Evolutionary conservation across 2,888 invertebrate genomes (phyloP).

Genomic region (Tipula lateralis): DNA sequence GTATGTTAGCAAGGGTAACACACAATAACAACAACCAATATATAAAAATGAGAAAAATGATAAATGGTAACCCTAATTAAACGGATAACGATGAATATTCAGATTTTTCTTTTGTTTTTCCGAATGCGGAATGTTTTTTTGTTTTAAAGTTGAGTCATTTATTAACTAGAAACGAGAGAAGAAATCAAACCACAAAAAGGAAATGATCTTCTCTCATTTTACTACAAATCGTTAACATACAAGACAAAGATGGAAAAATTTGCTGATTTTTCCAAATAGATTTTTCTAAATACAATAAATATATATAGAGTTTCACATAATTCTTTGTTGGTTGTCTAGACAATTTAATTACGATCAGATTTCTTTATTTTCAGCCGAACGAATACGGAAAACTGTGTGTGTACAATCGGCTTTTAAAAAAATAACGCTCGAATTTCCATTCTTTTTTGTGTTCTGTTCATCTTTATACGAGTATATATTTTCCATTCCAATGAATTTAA

Average conservation of each 20-base stretch:
- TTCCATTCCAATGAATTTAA: not conserved
- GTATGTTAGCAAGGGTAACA: not conserved
- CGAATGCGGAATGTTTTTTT: not conserved
- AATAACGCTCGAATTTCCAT: not conserved
- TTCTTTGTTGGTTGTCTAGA: not conserved
- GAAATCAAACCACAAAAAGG: not conserved
- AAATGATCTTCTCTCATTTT: not conserved
- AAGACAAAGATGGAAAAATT: not conserved
- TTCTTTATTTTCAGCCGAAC: not conserved
- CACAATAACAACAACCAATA: not conserved
- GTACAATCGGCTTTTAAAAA: not conserved
- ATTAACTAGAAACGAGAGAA: not conserved
- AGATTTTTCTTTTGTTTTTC: not conserved
- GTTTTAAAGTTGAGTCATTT: not conserved
- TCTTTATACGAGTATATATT: not conserved
- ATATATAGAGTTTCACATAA: not conserved
- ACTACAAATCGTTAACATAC: not conserved
- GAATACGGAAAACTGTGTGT: not conserved
- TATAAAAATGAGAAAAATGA: not conserved
- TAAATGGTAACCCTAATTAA: not conserved
- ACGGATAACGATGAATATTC: not conserved
- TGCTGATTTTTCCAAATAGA: not conserved
- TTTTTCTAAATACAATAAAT: too few species aligned
- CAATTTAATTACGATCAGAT: not conserved
- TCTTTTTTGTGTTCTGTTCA: not conserved